Conservation (phyloP, 1,140 invertebrate species). For the Coelopa frigida region DNA sequence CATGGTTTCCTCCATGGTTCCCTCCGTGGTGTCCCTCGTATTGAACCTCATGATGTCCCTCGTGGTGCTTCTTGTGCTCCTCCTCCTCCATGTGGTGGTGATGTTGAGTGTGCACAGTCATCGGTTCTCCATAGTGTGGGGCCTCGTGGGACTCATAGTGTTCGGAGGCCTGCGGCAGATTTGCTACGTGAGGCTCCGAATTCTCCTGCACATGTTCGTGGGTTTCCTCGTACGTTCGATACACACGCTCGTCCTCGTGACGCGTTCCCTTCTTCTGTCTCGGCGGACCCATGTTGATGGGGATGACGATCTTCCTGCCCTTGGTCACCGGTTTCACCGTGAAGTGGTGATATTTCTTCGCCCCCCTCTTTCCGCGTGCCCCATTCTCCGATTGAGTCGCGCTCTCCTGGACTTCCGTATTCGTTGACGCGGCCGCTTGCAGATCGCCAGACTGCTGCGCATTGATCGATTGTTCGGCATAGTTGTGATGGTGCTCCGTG, state of each 20-base stretch:
- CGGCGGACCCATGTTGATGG: background rate
- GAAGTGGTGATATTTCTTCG: slow-evolving; percentile 9
- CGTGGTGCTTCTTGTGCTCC: background rate
- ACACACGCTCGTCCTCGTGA: slow-evolving; percentile 2
- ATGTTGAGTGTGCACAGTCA: slow-evolving; percentile 1
- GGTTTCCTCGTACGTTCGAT: slow-evolving; percentile 11
- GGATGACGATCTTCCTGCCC: slow-evolving; percentile 2
- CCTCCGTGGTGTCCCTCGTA: background rate
- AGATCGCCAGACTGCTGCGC: slow-evolving; percentile 2
- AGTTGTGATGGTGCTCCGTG: slow-evolving; percentile 11
- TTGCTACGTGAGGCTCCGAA: too few species aligned
- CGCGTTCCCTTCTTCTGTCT: slow-evolving; percentile 1
- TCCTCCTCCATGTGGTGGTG: background rate
- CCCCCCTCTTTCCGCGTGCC: slow-evolving; percentile 7
- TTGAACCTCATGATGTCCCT: background rate
- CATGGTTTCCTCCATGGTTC: background rate
- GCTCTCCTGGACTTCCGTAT: slow-evolving; percentile 3
- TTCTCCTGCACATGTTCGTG: slow-evolving; percentile 12
- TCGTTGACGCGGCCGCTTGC: slow-evolving; percentile 9
- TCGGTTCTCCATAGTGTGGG: slow-evolving; percentile 2
- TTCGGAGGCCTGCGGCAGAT: background rate
- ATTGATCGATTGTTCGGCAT: slow-evolving; percentile 7
- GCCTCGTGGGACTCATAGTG: slow-evolving; percentile 4
- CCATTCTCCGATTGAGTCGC: slow-evolving; percentile 5
- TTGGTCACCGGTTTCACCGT: slow-evolving; percentile 7